Conservation (phyloP, 2,888 invertebrate genomes). For the Sinodicranocentrus sp. region DNA sequence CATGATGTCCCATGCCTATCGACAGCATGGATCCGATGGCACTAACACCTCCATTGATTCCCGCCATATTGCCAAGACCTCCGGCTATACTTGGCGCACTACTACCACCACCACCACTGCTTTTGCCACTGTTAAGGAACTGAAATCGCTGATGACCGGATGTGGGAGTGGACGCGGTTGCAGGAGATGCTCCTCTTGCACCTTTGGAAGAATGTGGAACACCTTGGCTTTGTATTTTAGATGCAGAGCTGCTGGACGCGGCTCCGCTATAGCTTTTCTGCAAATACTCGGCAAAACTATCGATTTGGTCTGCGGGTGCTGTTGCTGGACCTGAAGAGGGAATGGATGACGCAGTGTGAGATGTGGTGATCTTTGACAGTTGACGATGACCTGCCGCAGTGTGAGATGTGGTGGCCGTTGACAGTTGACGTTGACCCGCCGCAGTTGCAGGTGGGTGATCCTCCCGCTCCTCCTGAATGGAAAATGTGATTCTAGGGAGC, state of each 20-base stretch:
- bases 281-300: constrained; percentile 49
- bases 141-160: constrained; percentile 55
- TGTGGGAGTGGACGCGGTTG: constrained; percentile 41
- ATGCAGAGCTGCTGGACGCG: constrained; percentile 36
- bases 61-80: constrained; percentile 64
- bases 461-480: constrained; percentile 65
- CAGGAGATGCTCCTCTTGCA: constrained; percentile 50
- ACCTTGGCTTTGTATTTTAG: constrained; percentile 26
- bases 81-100: constrained; percentile 51
- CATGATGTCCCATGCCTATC: constrained; percentile 60
- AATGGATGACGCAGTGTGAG: not conserved
- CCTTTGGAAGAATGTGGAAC: constrained; percentile 24
- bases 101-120: constrained; percentile 37
- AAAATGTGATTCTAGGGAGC: constrained; percentile 67
- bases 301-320: constrained; percentile 34
- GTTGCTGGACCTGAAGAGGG: constrained; percentile 44
- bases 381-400: too few species aligned
- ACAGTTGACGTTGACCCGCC: too few species aligned
- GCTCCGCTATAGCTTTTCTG: constrained; percentile 54
- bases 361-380: too few species aligned
- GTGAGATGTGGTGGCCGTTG: not conserved
- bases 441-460: constrained; percentile 50
- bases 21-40: constrained; percentile 62
- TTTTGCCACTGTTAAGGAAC: constrained; percentile 59
- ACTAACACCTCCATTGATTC: constrained; percentile 56